Base-by-base conservation (phyloP, 2,888 invertebrate genomes). In the Pheosia tremula region DNA sequence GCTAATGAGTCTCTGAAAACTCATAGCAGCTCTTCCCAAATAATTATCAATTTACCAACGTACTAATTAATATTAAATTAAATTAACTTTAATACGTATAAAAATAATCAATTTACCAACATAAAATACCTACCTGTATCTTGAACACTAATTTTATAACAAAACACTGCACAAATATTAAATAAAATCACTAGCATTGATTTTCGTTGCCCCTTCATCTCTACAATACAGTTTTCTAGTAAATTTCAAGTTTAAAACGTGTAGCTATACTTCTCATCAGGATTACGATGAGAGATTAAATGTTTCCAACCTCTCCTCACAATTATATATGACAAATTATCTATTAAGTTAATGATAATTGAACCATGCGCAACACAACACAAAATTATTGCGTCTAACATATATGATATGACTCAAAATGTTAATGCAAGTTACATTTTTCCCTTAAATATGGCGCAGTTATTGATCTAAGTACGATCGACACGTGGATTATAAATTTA, bases 401-500 rank as follows among this genome's bases (percentile, higher is more conserved):
- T 37, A 50, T 57, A 58, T 5, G 55, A 64, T 7, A 36, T 55
- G 55, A 55, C 36, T 55, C 55, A 55, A 55, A 55, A 55, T 55
- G 55, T 63, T 58, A 60, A 62, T 62, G 49, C 11, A 45, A 45
- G 43, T 64, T 49, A 55, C 57, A 59, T 61, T 71, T 59, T 70
- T 58, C 56, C 54, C 11, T n/a, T 39, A 36, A 58, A 67, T 63
- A 63, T 61, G 66, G 57, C 74, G 74, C 67, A 75, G 71, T 69
- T 63, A 41, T 47, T 60, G 47, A 52, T 52, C 55, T 45, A 7
- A 24, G 2, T 24, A 24, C 6, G 36, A 55, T 9, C 6, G 37
- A 59, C 74, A 68, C 68, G 74, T 74, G 74, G 74, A 67, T 8
- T 72, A 58, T 47, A 45, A 67, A 66, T 59, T 24, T 64, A 56